Base-by-base conservation (phyloP, 2,113 vertebrate species). In the Leptobrachium leishanense region DNA sequence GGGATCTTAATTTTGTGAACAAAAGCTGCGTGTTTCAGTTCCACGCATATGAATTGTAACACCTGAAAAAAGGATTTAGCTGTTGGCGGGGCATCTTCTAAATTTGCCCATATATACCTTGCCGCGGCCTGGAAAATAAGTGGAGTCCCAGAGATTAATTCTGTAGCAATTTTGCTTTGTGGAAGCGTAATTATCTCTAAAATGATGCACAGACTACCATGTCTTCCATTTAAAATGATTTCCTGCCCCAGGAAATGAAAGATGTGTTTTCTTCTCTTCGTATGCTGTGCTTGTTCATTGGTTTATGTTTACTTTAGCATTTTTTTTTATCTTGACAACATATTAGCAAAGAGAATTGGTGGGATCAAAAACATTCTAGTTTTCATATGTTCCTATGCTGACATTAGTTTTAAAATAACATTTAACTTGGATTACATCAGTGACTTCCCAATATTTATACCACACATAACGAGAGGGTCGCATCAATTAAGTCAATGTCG, bases 61-160 rank as follows among this genome's bases (percentile, higher is more conserved):
- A 31, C 20, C 20, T 31, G 20, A 31, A 31, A 31, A 31, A 5
- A 43, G 20, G 42, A 43, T 44, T 2, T 15, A 46, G 40, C 50
- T 11, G 59, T 72, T 43, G 46, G 46, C 46, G 46, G 57, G 76
- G 42, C 43, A 41, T 40, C 57, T 63, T 31, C 53, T 65, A 53
- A 68, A 64, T 53, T 64, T 65, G 57, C 59, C 43, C 40, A 43
- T 40, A 54, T 13, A 66, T 72, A 72, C 68, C 42, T 65, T 20
- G 31, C 31, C 54, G 3, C 69, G 43, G 53, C 39, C 59, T 43
- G 39, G n/a, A 20, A 43, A 8, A 9, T 72, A 67, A 79, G 76
- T 72, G 43, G 68, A n/a, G 6, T 72, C 69, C 69, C 67, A 46
- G 31, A 43, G 77, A n/a, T 65, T 43, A 72, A 72, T 53, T 72